Evolutionary conservation across 1,140 invertebrate genomes (phyloP).

Genomic region (Ceratosolen solmsi): DNA sequence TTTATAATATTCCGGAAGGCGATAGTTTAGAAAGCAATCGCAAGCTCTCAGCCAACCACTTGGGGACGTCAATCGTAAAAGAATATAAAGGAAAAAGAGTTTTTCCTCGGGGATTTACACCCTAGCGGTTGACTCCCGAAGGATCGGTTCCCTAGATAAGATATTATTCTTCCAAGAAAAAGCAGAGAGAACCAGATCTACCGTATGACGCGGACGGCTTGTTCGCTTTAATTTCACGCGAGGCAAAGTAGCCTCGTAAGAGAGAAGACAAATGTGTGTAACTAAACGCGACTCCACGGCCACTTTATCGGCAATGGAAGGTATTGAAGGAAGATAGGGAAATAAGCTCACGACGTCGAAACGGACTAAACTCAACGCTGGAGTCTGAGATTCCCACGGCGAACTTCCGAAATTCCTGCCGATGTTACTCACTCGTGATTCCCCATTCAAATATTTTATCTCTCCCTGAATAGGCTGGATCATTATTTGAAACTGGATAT

Average conservation of each 20-base stretch:
- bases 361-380: too few species aligned
- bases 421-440: too few species aligned
- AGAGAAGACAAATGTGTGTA: constrained; percentile 13
- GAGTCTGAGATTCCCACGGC: too few species aligned
- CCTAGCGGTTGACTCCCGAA: neutral
- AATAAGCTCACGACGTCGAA: too few species aligned
- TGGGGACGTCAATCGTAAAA: constrained; percentile 12
- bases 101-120: neutral
- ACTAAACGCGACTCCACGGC: too few species aligned
- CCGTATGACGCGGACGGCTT: neutral
- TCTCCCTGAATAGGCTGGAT: too few species aligned
- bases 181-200: neutral
- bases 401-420: too few species aligned
- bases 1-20: neutral
- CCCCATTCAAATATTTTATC: too few species aligned
- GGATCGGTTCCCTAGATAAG: constrained; percentile 46
- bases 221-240: constrained; percentile 40
- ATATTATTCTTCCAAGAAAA: constrained; percentile 16
- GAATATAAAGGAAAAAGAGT: constrained; percentile 21
- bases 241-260: constrained; percentile 30
- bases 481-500: too few species aligned
- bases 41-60: neutral
- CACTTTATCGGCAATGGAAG: too few species aligned
- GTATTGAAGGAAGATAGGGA: too few species aligned
- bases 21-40: neutral